These are phyloP conservation scores for Amaurobius ferox DNA, from an alignment of 2,888 invertebrate species.

Conservation along the genomic window DNA sequence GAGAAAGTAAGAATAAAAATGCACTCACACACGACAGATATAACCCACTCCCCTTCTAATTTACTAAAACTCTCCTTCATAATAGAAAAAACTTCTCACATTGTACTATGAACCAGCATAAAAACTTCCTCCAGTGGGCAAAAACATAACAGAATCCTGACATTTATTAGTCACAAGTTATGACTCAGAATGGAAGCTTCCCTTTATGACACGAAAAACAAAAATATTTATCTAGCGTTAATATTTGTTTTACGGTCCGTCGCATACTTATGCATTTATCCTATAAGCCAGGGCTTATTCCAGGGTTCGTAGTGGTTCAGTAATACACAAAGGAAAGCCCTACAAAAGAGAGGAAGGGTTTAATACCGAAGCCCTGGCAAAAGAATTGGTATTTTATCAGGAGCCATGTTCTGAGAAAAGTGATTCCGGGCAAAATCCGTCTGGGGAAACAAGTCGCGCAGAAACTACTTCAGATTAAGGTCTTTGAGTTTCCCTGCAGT, in stretches of 20 bases:
- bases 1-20: too few relatives aligned
- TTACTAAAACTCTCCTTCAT: too few relatives aligned
- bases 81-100: too few relatives aligned
- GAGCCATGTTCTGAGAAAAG: conserved; percentile 32
- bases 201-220: neutral
- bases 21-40: too few relatives aligned
- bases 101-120: too few relatives aligned
- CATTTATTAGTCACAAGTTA: neutral
- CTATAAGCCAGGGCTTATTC: neutral
- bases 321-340: neutral
- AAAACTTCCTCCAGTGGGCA: too few relatives aligned
- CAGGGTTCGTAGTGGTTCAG: neutral
- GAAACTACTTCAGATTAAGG: conserved; percentile 42
- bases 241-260: neutral
- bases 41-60: too few relatives aligned
- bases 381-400: conserved; percentile 53
- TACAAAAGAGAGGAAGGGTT: conserved; percentile 16
- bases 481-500: neutral
- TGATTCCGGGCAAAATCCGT: conserved; percentile 38
- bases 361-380: conserved; percentile 24
- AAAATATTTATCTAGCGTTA: neutral
- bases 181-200: neutral
- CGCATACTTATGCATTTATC: neutral
- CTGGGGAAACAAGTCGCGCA: neutral
- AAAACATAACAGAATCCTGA: too few relatives aligned